Evolutionary conservation across 2,797 vertebrate species (phyloP).

Genomic region (Helostoma temminkii): DNA sequence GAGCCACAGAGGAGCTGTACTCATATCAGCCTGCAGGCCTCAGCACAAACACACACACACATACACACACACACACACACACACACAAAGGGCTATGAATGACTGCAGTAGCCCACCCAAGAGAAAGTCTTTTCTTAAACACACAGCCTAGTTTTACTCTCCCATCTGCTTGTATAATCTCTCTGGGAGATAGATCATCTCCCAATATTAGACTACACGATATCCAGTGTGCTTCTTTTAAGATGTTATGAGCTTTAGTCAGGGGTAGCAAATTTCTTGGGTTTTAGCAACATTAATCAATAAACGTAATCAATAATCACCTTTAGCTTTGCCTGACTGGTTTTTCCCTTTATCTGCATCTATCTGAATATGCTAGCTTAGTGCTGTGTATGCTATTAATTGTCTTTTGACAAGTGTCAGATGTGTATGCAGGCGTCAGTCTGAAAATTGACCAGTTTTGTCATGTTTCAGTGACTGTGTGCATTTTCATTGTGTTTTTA

Average conservation of each 20-base stretch:
- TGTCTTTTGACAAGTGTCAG: slow-evolving; percentile 11
- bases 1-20: slow-evolving; percentile 68
- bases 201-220: slow-evolving; percentile 61
- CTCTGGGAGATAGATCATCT: slow-evolving; percentile 55
- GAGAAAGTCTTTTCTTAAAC: slow-evolving; percentile 73
- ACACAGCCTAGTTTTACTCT: slow-evolving; percentile 68
- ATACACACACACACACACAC: slow-evolving; percentile 23
- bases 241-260: slow-evolving; percentile 29
- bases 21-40: slow-evolving; percentile 72
- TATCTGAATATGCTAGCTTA: not conserved
- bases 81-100: slow-evolving; percentile 50
- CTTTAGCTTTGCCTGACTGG: not conserved
- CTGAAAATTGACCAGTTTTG: slow-evolving; percentile 35
- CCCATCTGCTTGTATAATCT: slow-evolving; percentile 61
- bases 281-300: slow-evolving; percentile 27
- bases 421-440: slow-evolving; percentile 9
- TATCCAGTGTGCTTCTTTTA: slow-evolving; percentile 30
- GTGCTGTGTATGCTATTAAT: slow-evolving; percentile 3
- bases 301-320: slow-evolving; percentile 24
- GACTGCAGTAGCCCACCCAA: slow-evolving; percentile 69
- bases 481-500: slow-evolving; percentile 40
- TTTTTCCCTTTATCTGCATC: slow-evolving; percentile 8
- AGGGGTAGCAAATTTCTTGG: slow-evolving; percentile 17
- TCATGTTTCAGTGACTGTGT: slow-evolving; percentile 41
- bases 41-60: slow-evolving; percentile 22